phyloP scores from a whole-genome alignment of 2,113 vertebrate genomes.

The Porphyrio hochstetteri region DNA sequence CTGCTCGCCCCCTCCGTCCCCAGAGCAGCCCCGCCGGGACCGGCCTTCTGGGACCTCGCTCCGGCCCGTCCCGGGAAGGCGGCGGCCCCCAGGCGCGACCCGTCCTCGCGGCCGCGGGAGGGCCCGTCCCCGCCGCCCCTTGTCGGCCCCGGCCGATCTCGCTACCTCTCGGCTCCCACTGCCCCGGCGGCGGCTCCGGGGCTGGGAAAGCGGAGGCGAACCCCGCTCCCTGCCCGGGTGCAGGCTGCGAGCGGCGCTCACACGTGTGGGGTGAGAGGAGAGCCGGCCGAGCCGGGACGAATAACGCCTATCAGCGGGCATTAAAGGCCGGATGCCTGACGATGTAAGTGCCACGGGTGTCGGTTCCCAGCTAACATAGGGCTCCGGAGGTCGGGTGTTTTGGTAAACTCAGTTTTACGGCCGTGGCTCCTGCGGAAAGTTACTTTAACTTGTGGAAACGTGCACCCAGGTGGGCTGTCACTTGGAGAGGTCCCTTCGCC shows the following conservation, averaged over 20 bases:
- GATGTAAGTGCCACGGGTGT: fast-evolving
- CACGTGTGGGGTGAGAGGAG: background rate
- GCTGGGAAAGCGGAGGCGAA: background rate
- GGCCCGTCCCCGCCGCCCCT: background rate
- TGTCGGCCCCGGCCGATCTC: background rate
- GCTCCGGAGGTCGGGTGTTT: background rate
- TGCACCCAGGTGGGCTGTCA: background rate
- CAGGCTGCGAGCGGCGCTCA: background rate
- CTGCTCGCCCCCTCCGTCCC: background rate
- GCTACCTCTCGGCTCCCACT: background rate
- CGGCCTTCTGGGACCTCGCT: background rate
- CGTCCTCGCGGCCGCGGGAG: background rate
- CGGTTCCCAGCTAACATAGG: fast-evolving
- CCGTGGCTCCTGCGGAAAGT: background rate
- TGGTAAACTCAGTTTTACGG: background rate
- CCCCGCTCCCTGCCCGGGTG: background rate
- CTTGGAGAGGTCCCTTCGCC: background rate
- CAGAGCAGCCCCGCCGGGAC: background rate
- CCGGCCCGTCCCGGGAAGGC: background rate
- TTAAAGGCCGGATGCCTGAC: fast-evolving
- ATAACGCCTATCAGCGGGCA: fast-evolving
- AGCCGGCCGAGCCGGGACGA: fast-evolving
- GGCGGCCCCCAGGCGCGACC: background rate
- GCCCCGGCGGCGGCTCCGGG: background rate
- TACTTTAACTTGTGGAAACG: background rate